Evolutionary conservation across 2,113 vertebrate species (phyloP), one percentile per base, ranked within the genome.

Genomic region (Isichthys henryi): DNA sequence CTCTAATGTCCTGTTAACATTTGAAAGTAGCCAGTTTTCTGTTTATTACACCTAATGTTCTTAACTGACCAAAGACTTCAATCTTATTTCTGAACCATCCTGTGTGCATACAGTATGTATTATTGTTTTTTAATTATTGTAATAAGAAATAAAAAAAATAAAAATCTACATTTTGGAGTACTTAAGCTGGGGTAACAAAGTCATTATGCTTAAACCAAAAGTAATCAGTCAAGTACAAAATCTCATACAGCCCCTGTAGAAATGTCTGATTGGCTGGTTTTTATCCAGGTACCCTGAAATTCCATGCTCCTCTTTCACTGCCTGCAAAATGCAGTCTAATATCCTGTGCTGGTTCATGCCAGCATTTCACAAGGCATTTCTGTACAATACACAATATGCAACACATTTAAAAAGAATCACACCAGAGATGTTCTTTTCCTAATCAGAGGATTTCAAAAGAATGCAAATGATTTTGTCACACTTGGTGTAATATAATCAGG

Each of bases 401-500:
- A 17, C 31, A 82, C 19, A 45, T 9, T 35, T 43, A 80, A 17
- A 17, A 80, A 43, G 17, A 80, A 39, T 17, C 62, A 70, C 45
- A 45, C 35, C 15, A 45, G 45, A n/a, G 21, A 23, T 46, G 90
- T 88, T 89, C 89, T 91, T 89, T 88, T 89, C 80, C 89, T 93
- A 88, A 90, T 91, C 87, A 74, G 89, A 87, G 89, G 89, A 58
- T 86, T 89, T 62, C 88, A 90, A 90, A 89, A 91, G 82, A 86
- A 86, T 88, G 70, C 88, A 90, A 93, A 91, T 90, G 89, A 94
- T 92, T 91, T 85, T 91, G 91, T 92, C 90, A 93, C 94, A 92
- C 93, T 80, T 90, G 85, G 89, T 70, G 93, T 91, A 89, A 87
- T 91, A 89, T 89, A 87, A 91, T 92, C 70, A 92, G 90, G 58